Conservation (phyloP, 2,113 vertebrate species). For the Astur gentilis region DNA sequence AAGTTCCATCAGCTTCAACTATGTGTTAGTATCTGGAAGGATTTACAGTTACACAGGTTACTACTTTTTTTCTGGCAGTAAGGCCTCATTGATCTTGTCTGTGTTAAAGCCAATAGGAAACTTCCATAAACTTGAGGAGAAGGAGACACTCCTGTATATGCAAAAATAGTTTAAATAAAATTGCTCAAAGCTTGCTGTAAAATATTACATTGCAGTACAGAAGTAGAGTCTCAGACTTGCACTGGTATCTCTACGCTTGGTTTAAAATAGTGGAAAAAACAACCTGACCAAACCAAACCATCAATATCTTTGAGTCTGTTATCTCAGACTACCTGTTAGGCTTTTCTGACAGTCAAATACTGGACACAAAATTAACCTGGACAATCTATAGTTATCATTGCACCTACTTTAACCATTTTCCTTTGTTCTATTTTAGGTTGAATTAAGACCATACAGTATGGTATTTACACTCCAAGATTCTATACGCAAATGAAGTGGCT, state of each 20-base stretch:
- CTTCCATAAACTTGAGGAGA: not conserved
- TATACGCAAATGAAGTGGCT: slow-evolving; percentile 29
- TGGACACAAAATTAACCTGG: not conserved
- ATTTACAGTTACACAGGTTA: not conserved
- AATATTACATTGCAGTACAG: not conserved
- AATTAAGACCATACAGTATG: slow-evolving; percentile 59
- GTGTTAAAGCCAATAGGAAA: not conserved
- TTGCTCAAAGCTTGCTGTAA: not conserved
- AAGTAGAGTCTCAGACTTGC: not conserved
- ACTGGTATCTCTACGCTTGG: not conserved
- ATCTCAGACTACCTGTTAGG: not conserved
- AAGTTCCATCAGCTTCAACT: not conserved
- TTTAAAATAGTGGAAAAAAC: not conserved
- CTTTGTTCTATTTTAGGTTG: slow-evolving; percentile 5
- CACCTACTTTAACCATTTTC: slow-evolving; percentile 12
- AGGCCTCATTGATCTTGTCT: not conserved
- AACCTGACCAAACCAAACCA: not conserved
- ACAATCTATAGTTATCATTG: not conserved
- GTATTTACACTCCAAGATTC: slow-evolving; percentile 60
- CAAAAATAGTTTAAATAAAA: not conserved
- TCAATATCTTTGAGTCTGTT: slow-evolving; percentile 2
- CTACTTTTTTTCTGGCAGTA: not conserved
- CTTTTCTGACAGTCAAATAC: not conserved
- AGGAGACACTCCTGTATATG: not conserved
- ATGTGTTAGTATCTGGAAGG: not conserved